Conservation (phyloP, 2,113 vertebrate genomes). For the Prinia subflava region DNA sequence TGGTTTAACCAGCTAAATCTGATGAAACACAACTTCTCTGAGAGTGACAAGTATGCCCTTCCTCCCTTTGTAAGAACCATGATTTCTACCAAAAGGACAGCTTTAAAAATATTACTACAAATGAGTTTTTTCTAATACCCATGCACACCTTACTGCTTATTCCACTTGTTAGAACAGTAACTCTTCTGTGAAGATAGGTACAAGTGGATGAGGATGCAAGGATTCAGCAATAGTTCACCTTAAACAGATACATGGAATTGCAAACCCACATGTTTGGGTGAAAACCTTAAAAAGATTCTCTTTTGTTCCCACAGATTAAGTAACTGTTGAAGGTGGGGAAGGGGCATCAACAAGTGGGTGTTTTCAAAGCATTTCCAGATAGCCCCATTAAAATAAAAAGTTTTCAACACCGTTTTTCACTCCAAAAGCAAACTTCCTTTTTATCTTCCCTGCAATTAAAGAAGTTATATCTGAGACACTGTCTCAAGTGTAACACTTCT, state of each 20-base stretch:
- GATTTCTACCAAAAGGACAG: not conserved
- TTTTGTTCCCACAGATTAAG: not conserved
- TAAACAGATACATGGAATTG: not conserved
- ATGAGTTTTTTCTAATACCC: not conserved
- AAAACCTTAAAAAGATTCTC: not conserved
- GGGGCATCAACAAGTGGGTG: not conserved
- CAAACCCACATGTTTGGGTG: not conserved
- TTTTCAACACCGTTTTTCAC: not conserved
- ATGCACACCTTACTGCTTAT: not conserved
- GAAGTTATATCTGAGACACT: not conserved
- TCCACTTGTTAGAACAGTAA: not conserved
- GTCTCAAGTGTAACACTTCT: not conserved
- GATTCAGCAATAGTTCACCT: not conserved
- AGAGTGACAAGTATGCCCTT: not conserved
- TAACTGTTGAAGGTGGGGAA: not conserved
- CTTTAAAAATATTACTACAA: not conserved
- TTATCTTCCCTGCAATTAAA: not conserved
- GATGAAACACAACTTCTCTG: not conserved
- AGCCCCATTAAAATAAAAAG: not conserved
- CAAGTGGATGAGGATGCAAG: accelerated
- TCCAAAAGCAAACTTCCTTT: slow-evolving; percentile 11
- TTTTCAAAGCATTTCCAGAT: not conserved
- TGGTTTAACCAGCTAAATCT: not conserved
- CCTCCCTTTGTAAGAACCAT: accelerated
- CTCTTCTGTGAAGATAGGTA: not conserved